Percentiles rank a stretch among this genome's conserved stretches.
phyloP scores from a whole-genome alignment of 1,140 invertebrate genomes.

The Steinernema khuongi region DNA sequence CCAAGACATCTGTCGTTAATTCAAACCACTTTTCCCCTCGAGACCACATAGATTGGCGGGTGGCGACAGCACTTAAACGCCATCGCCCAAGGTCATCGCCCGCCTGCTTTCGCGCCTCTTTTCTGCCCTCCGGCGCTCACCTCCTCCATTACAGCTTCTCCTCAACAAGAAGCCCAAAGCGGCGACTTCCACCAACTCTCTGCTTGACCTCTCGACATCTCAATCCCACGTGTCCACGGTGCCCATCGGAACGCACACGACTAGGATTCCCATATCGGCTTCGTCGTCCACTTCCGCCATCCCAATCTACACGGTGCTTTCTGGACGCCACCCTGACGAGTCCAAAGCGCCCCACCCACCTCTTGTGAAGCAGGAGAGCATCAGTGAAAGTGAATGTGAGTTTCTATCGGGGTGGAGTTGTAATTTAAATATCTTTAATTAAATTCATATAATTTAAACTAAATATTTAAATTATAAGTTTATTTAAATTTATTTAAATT shows the following conservation, averaged over 20 bases:
- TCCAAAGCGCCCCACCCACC: not conserved
- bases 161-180: slow-evolving; percentile 8
- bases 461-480: too few species aligned
- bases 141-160: slow-evolving; percentile 3
- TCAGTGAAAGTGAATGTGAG: slow-evolving; percentile 3
- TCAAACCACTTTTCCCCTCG: too few species aligned
- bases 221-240: slow-evolving; percentile 11
- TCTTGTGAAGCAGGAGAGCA: slow-evolving; percentile 6
- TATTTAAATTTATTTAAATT: too few species aligned
- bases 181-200: not conserved
- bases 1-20: too few species aligned
- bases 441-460: too few species aligned
- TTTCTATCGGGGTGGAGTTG: not conserved
- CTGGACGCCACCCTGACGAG: not conserved
- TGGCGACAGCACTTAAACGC: too few species aligned
- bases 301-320: not conserved
- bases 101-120: not conserved
- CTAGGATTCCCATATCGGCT: not conserved
- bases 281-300: not conserved
- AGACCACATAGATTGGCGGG: too few species aligned
- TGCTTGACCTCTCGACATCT: not conserved
- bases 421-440: not conserved
- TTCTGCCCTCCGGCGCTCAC: not conserved
- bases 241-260: slow-evolving; percentile 7
- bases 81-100: not conserved